Base-by-base conservation (phyloP, 2,797 vertebrate genomes). In the Hippocampus kuda region DNA sequence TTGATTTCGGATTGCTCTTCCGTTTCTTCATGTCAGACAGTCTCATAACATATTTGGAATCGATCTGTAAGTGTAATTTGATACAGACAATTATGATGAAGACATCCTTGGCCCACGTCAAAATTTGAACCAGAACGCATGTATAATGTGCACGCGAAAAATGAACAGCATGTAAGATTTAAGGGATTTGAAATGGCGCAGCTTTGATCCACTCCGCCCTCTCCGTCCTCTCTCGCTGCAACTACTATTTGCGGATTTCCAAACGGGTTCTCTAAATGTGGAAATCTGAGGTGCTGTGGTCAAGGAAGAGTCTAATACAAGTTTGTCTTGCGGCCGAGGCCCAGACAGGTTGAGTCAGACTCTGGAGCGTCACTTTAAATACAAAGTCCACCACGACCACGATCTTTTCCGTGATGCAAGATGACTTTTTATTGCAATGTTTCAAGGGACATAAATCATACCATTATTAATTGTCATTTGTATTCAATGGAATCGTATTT, bases 301-400 rank as follows among this genome's bases (percentile, higher is more conserved):
- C 85, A 22, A 71, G 81, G 74, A 82, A 85, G 79, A 42, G 78
- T 56, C 84, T 87, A 90, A 90, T 88, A 86, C 78, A 71, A 75
- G 81, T 72, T 79, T 73, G 73, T 75, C 70, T 81, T 80, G 73
- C 63, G 68, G 79, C 73, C 76, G 30, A 65, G 65, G 79, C 76
- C 82, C 83, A 87, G 85, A 88, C 89, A 91, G 88, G 85, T 90
- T 88, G 83, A 89, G 76, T 73, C 77, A 83, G 72, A 76, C 73
- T 88, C 84, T 86, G 84, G 89, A 89, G 88, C 63, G 34, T 53
- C 10, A 65, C 75, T 74, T 73, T 71, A 79, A 71, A 66, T 69
- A 73, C 59, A 38, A 61, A 61, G 59, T 61, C 59, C 15, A 61
- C 59, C 59, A 18, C 59, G 27, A 34, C 26, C 59, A 9, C 59